A percentile compares a stretch with the other conserved stretches of the same genome.
Evolutionary conservation across 2,797 vertebrate species (phyloP).

Genomic region (Hyperoplus lanceolatus): DNA sequence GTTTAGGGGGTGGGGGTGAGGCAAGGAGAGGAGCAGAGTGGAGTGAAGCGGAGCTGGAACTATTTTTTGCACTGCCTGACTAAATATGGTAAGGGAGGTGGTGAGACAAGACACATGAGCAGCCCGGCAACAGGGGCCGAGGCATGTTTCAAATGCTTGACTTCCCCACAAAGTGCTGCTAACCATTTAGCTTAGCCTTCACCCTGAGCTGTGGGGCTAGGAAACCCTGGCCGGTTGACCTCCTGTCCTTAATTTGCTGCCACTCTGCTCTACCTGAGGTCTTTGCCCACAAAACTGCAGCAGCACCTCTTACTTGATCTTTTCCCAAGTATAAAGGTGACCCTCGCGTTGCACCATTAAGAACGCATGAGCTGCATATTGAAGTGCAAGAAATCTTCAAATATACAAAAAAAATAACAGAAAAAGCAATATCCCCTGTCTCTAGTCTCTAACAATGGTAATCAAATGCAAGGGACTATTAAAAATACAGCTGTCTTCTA

Average conservation of each 20-base stretch:
- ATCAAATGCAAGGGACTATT: conserved; percentile 63
- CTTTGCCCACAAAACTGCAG: conserved; percentile 69
- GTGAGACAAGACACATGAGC: conserved; percentile 90
- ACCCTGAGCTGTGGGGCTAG: conserved; percentile 22
- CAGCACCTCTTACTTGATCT: conserved; percentile 83
- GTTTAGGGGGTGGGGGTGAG: conserved; percentile 18
- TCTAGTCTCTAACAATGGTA: conserved; percentile 33
- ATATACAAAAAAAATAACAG: conserved; percentile 17
- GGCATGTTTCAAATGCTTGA: conserved; percentile 94
- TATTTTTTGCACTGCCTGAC: conserved; percentile 99
- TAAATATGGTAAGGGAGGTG: conserved; percentile 99
- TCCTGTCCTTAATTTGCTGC: conserved; percentile 61
- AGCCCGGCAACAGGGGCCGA: conserved; percentile 89
- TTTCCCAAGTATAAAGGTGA: conserved; percentile 78
- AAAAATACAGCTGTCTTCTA: conserved; percentile 69
- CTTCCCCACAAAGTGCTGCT: conserved; percentile 78
- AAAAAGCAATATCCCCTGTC: conserved; percentile 30
- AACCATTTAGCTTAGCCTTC: conserved; percentile 64
- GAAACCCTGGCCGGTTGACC: conserved; percentile 56
- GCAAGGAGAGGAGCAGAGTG: conserved; percentile 57
- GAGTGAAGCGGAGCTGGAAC: conserved; percentile 80
- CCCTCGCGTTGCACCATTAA: conserved; percentile 67
- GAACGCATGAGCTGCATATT: conserved; percentile 21
- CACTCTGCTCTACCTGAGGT: conserved; percentile 48
- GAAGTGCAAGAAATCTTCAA: neutral